Percentiles rank a stretch among this genome's conserved stretches.
These are phyloP conservation scores for Perdix hodgsoniae DNA, from an alignment of 2,797 vertebrate species.

Conservation along the genomic window DNA sequence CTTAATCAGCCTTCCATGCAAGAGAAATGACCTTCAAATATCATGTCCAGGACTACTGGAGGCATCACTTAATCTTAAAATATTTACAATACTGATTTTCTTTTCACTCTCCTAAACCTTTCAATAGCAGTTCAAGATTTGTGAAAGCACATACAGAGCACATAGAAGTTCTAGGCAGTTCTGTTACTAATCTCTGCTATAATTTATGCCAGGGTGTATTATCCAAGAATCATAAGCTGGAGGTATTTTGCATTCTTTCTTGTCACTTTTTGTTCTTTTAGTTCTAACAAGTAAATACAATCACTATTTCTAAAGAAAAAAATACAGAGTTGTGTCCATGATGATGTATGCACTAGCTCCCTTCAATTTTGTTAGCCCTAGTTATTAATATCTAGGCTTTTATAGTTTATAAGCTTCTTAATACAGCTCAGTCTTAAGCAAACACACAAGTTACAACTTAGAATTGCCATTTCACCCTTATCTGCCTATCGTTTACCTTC, in stretches of 20 bases:
- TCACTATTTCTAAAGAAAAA: neutral
- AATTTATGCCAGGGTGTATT: no score
- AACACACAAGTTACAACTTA: neutral
- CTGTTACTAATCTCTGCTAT: neutral
- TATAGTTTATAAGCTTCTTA: neutral
- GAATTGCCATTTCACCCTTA: neutral
- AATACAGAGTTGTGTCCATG: neutral
- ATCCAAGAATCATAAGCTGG: neutral
- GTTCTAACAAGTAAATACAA: neutral
- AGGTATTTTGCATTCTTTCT: neutral
- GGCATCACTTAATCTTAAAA: neutral
- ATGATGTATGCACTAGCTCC: neutral
- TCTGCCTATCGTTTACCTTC: neutral
- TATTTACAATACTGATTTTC: neutral
- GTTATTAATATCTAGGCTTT: neutral
- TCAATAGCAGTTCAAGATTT: neutral
- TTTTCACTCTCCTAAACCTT: neutral
- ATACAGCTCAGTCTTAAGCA: neutral
- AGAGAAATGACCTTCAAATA: neutral
- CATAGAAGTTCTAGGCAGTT: neutral
- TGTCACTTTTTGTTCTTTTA: neutral
- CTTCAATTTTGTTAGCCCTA: neutral
- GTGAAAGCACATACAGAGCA: neutral
- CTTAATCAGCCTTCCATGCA: neutral
- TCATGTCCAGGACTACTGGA: neutral